phyloP scores from a whole-genome alignment of 1,140 invertebrate species.

The Drosophila auraria region DNA sequence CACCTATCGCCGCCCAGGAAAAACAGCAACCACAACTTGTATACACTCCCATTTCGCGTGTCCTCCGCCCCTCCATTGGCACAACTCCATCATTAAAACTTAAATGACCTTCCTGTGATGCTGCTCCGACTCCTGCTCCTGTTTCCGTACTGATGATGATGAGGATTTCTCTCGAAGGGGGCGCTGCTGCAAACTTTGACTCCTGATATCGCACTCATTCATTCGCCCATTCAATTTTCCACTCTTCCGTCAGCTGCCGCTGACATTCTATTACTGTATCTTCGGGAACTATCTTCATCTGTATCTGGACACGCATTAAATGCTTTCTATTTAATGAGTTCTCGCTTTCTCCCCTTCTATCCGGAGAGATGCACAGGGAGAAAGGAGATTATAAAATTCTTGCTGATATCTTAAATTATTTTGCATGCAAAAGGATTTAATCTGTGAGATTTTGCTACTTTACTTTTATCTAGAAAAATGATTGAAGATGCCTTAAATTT shows the following conservation, averaged over 20 bases:
- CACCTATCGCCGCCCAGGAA: conserved; percentile 17
- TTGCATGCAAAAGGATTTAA: not conserved
- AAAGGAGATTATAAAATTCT: not conserved
- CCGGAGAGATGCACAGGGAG: conserved; percentile 3
- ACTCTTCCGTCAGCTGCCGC: conserved; percentile 64
- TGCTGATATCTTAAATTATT: not conserved
- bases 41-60: conserved; percentile 24
- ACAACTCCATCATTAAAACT: conserved; percentile 82
- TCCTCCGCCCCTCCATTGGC: conserved; percentile 9
- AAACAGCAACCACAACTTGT: conserved; percentile 60
- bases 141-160: conserved; percentile 34
- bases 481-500: not conserved
- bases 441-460: not conserved
- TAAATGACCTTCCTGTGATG: conserved; percentile 79
- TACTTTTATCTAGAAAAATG: not conserved
- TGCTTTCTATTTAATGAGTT: conserved; percentile 83
- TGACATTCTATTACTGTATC: conserved; percentile 79
- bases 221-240: conserved; percentile 51
- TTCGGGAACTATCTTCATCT: conserved; percentile 57
- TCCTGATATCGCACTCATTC: conserved; percentile 69
- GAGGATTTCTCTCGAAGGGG: conserved; percentile 34
- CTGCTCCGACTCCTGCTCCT: conserved; percentile 15
- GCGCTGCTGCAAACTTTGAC: conserved; percentile 68
- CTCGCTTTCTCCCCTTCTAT: conserved; percentile 14
- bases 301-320: conserved; percentile 80